Percentiles rank a stretch among this genome's conserved stretches.
These are phyloP conservation scores for Chaenocephalus aceratus DNA, from an alignment of 2,113 vertebrate species.

Conservation along the genomic window DNA sequence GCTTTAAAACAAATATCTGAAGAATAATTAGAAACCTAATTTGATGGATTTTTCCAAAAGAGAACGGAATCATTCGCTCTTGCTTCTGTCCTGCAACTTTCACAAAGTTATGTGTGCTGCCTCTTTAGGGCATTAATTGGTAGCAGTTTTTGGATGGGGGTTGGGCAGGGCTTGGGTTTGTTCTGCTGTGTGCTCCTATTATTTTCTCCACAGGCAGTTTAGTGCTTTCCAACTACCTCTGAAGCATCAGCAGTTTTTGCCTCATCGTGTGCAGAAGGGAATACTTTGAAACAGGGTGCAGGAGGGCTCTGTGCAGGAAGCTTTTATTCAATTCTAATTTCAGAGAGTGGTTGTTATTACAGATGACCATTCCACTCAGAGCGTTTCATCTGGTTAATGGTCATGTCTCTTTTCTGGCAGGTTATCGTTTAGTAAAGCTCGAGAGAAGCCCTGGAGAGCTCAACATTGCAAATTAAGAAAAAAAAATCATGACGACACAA, in stretches of 20 bases:
- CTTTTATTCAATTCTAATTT: slow-evolving; percentile 50
- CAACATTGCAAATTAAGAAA: too few relatives aligned
- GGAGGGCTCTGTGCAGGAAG: slow-evolving; percentile 25
- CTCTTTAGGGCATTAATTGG: slow-evolving; percentile 64
- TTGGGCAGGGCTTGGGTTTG: slow-evolving; percentile 47
- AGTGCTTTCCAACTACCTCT: slow-evolving; percentile 65
- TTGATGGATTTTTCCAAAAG: slow-evolving; percentile 4
- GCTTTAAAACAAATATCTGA: slow-evolving; percentile 12
- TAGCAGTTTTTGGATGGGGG: slow-evolving; percentile 54
- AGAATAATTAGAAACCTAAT: not conserved
- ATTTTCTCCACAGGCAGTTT: slow-evolving; percentile 70
- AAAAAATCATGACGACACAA: too few relatives aligned
- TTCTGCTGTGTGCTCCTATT: slow-evolving; percentile 64
- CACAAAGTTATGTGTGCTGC: slow-evolving; percentile 33
- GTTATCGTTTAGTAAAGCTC: not conserved
- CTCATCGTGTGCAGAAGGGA: slow-evolving; percentile 45
- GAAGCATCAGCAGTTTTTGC: slow-evolving; percentile 71
- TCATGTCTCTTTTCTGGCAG: not conserved
- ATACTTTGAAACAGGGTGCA: slow-evolving; percentile 44
- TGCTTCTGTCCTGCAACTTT: slow-evolving; percentile 22
- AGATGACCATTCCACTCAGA: slow-evolving; percentile 12
- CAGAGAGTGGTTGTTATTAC: slow-evolving; percentile 35
- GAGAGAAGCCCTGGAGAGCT: too few relatives aligned
- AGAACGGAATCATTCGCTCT: not conserved
- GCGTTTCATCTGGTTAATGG: slow-evolving; percentile 27